Evolutionary conservation across 2,113 vertebrate genomes (phyloP).

Genomic region (Athene cunicularia): DNA sequence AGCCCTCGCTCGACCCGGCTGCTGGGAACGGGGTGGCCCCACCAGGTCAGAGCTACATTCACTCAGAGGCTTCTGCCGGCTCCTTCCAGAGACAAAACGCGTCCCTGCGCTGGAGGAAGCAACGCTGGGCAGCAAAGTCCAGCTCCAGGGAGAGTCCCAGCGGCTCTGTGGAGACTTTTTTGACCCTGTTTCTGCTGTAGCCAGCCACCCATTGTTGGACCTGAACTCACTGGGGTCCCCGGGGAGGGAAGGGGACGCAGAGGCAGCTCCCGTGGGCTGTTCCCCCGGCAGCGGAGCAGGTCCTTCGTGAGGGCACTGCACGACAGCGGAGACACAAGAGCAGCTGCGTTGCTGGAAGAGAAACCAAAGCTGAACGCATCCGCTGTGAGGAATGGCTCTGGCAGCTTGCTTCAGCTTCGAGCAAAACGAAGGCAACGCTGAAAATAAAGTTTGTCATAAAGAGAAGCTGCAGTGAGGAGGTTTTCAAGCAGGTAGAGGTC

Average conservation of each 20-base stretch:
- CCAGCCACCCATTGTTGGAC: fast-evolving
- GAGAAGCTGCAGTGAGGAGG: background rate
- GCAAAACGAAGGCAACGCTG: background rate
- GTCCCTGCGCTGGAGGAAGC: background rate
- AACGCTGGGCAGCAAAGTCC: background rate
- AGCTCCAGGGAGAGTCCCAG: background rate
- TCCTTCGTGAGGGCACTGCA: background rate
- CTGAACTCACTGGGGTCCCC: background rate
- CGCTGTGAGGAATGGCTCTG: background rate
- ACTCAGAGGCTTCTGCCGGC: background rate
- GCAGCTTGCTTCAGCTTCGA: background rate
- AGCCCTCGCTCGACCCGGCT: background rate
- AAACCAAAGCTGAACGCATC: background rate
- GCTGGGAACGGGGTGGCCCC: background rate
- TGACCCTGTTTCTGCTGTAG: background rate
- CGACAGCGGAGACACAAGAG: background rate
- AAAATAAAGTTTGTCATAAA: background rate
- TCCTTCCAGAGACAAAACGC: background rate
- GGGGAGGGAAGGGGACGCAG: fast-evolving
- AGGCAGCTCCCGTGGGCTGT: background rate
- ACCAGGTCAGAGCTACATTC: background rate
- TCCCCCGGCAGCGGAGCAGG: background rate
- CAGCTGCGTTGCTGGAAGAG: background rate
- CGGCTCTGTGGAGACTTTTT: fast-evolving
- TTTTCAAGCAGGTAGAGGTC: background rate